Evolutionary conservation across 2,797 vertebrate species (phyloP), one percentile per base, ranked within the genome.

Genomic region (Prunella strophiata): DNA sequence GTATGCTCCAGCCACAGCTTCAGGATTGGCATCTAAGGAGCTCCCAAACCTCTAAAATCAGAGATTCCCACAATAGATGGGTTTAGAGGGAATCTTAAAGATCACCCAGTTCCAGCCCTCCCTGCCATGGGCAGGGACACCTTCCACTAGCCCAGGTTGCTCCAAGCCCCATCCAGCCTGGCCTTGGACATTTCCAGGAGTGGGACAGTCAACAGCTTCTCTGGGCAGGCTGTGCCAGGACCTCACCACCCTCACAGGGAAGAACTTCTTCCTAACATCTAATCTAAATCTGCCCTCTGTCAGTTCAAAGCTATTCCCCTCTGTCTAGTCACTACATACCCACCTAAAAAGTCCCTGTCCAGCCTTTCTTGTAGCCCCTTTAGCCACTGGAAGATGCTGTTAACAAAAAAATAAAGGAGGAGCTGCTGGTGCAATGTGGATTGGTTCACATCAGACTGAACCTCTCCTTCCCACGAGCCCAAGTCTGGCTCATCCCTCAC

Each of bases 341-440:
- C 13, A 19, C 40, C 42, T 48, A 55, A 61, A 25, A 62, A 55
- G 27, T 55, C 55, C 13, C 32, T 5, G 2, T n/a, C 32, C 22
- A 55, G 22, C 32, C 42, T 20, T 62, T 48, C 18, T 27, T 36
- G 23, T 20, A 55, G 42, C 13, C 19, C 7, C 27, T 55, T 62
- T n/a, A 75, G 63, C 19, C 42, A n/a, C 36, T 75, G 36, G 26
- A 68, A 89, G 32, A 68, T 43, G 13, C 22, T 36, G 17, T 8
- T 21, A 23, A 75, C 16, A 88, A 42, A 73, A 63, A 59, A 9
- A 55, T 3, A 57, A 61, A 7, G 32, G 17, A 47, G 30, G 16
- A 52, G 32, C 13, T 12, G 2, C 32, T 18, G 40, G 18, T 32
- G 19, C 32, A 38, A 48, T 0, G 0, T 26, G 30, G 2, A 9